Evolutionary conservation across 2,888 invertebrate species (phyloP).

Genomic region (Odontothrips loti): DNA sequence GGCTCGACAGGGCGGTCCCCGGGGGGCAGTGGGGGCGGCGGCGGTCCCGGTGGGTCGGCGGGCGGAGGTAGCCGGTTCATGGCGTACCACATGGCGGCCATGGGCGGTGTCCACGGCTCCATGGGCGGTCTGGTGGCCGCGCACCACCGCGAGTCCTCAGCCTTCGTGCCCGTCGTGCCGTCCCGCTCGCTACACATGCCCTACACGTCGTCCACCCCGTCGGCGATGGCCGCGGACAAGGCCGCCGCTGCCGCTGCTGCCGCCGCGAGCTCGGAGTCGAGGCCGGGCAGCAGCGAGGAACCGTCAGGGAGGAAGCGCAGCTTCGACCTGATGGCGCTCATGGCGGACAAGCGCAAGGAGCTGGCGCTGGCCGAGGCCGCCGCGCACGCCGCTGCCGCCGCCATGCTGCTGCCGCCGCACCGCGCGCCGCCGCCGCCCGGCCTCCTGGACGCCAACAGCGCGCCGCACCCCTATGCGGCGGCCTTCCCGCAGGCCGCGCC

Average conservation of each 20-base stretch:
- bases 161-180: conserved; percentile 83
- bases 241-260: conserved; percentile 34
- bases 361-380: conserved; percentile 69
- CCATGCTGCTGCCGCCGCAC: conserved; percentile 65
- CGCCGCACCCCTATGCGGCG: conserved; percentile 44
- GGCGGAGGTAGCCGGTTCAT: background rate
- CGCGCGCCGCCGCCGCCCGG: conserved; percentile 52
- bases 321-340: conserved; percentile 83
- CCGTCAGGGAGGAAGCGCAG: conserved; percentile 46
- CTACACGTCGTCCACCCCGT: conserved; percentile 47
- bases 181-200: conserved; percentile 65
- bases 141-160: conserved; percentile 64
- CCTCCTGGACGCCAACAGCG: conserved; percentile 53
- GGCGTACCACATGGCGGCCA: conserved; percentile 23
- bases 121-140: conserved; percentile 13
- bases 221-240: conserved; percentile 35
- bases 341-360: conserved; percentile 84
- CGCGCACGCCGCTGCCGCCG: conserved; percentile 49
- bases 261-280: conserved; percentile 36
- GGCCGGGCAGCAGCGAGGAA: conserved; percentile 43
- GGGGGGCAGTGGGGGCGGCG: background rate
- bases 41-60: background rate
- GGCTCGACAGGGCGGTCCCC: conserved; percentile 5
- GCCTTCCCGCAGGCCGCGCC: conserved; percentile 44
- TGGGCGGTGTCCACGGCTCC: background rate